Base-by-base conservation (phyloP, 2,888 invertebrate species). In the Tetheella fluctuosa region DNA sequence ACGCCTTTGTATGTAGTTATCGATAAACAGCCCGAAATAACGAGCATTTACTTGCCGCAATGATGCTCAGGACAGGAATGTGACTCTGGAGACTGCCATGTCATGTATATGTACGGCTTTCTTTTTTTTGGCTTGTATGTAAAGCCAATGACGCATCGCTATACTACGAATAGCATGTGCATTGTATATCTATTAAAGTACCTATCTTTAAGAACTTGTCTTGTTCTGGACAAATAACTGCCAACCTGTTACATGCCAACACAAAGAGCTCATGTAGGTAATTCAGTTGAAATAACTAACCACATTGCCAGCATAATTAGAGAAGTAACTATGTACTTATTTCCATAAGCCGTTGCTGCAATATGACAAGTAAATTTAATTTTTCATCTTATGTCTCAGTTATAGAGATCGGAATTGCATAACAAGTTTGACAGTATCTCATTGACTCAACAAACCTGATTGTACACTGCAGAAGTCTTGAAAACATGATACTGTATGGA, bases 121-220 rank as follows among this genome's bases (percentile, higher is more conserved):
- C 83, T 82, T 83, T 86, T 86, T 82, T 81, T 78, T 60, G 63
- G 64, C 64, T 75, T 73, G 64, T 74, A 69, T 68, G 72, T 74
- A 59, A 69, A 73, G 76, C 78, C 80, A 81, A 83, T 90, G 90
- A 90, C 90, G 90, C 90, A 90, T 88, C 80, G 28, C 23, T 52
- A 39, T 65, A 67, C 65, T 73, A 70, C 70, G 73, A 69, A 62
- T 66, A 72, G 63, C 69, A 70, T 76, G 73, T 74, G 60, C 59
- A 23, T 62, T 73, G 70, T 71, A 63, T 67, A 63, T 54, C 37
- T 57, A 63, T 69, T 61, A 58, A 34, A 37, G 58, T 48, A 62
- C 7, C 54, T 62, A 54, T 52, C 52, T 70, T 48, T 59, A 65
- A 23, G 23, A 64, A 64, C 59, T 53, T 52, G 56, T 59, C 63